Base-by-base conservation (phyloP, 2,113 vertebrate species). In the Neofelis nebulosa region DNA sequence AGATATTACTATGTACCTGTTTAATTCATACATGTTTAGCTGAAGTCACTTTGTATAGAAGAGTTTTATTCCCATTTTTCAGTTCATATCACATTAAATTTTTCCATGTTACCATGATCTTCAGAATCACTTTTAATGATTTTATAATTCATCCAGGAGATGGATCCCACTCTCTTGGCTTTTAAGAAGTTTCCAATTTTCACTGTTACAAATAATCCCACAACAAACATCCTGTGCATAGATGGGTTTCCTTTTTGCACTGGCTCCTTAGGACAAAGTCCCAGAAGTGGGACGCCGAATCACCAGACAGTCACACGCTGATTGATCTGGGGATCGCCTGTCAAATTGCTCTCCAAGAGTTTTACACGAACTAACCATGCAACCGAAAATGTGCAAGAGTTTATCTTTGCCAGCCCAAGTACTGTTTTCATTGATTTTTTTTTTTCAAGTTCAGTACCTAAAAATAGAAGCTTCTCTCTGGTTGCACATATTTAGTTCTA, bases 51-150 rank as follows among this genome's bases (percentile, higher is more conserved):
- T 87, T 66, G 48, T 33, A 61, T 18, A 50, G 45, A 78, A 96
- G 84, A 88, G 18, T n/a, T 52, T 80, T n/a, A 81, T 84, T 83
- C 41, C 63, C 87, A 13, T 41, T 95, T 91, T 84, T 90, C 68
- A 74, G 33, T 76, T 73, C 83, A 31, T 27, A 50, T 18, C 13
- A 78, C 19, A 81, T 85, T 55, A 74, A 68, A 55, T 41, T 94
- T 73, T 82, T 55, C 55, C 74, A 48, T 45, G n/a, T 87, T 82
- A 82, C 12, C 14, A 16, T 68, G n/a, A 88, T 80, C 38, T 65
- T 93, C 19, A 84, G 91, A 95, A 81, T 66, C 41, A 71, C 69
- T 78, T 93, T 69, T 31, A 88, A 74, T 81, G 74, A 50, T 81
- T 74, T 6, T 5, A 86, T 25, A 92, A 94, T 80, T 95, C 38